A percentile compares a stretch with the other conserved stretches of the same genome.
Conservation (phyloP, 2,797 vertebrate genomes). For the Sebastes dallii region DNA sequence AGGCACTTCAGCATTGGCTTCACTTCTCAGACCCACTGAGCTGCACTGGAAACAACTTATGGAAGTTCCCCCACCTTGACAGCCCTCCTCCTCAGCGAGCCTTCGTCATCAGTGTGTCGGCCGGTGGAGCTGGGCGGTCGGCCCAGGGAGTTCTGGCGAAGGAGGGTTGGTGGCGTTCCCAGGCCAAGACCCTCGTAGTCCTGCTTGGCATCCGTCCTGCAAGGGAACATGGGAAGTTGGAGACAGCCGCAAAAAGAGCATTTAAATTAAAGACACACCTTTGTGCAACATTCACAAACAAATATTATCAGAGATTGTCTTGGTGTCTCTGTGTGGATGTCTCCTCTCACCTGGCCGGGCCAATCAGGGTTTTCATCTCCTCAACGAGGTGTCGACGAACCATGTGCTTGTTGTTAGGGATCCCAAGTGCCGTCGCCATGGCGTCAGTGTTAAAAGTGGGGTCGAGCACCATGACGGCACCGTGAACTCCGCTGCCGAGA, state of each 20-base stretch:
- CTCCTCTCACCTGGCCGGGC: constrained; percentile 75
- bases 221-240: not conserved
- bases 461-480: constrained; percentile 89
- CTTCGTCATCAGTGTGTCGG: constrained; percentile 76
- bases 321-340: not conserved
- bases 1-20: no score
- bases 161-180: constrained; percentile 75
- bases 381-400: constrained; percentile 88
- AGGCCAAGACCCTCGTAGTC: constrained; percentile 74
- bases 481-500: constrained; percentile 86
- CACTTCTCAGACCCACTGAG: no score
- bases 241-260: not conserved
- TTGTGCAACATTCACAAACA: not conserved
- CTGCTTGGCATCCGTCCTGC: constrained; percentile 76
- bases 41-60: not conserved
- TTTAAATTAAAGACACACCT: not conserved
- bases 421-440: constrained; percentile 88
- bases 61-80: constrained; percentile 67
- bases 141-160: constrained; percentile 78
- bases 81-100: constrained; percentile 79
- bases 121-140: constrained; percentile 61
- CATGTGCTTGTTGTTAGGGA: constrained; percentile 88
- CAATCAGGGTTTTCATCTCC: constrained; percentile 86
- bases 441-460: constrained; percentile 87
- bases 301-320: not conserved